phyloP scores from a whole-genome alignment of 2,797 vertebrate species.

The Carcharodon carcharias region DNA sequence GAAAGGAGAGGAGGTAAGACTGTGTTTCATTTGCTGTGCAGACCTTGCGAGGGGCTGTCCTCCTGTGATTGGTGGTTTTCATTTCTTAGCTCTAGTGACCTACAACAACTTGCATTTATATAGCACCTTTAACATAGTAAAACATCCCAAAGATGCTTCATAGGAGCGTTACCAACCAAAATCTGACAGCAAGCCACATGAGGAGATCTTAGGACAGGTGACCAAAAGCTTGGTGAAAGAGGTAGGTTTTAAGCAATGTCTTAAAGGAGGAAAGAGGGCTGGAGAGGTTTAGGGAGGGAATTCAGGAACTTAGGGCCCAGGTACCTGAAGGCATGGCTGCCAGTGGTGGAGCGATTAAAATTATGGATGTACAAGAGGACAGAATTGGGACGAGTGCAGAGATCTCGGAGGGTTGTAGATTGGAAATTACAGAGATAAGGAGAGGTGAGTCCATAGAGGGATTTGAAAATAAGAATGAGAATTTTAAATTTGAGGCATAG shows the following conservation, averaged over 20 bases:
- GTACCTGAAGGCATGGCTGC: not conserved
- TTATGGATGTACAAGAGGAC: not conserved
- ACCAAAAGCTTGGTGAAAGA: not conserved
- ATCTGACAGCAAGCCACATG: not conserved
- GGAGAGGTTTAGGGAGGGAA: not conserved
- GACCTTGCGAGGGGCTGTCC: not conserved
- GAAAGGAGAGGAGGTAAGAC: conserved; percentile 12
- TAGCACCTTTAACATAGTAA: not conserved
- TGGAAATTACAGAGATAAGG: not conserved
- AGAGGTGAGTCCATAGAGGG: not conserved
- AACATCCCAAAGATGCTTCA: too few relatives aligned
- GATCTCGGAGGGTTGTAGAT: not conserved
- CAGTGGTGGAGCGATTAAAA: not conserved
- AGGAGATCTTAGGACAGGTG: not conserved
- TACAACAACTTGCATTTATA: not conserved
- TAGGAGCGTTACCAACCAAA: not conserved
- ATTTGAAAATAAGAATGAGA: not conserved
- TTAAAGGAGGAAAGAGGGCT: not conserved
- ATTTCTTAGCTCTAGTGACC: not conserved
- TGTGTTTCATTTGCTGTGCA: not conserved
- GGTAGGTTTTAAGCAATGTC: not conserved
- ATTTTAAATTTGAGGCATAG: not conserved
- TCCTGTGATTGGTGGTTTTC: not conserved
- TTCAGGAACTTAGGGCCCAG: not conserved
- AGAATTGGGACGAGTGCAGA: not conserved